phyloP scores from a whole-genome alignment of 2,113 vertebrate species.

The Oenanthe melanoleuca region DNA sequence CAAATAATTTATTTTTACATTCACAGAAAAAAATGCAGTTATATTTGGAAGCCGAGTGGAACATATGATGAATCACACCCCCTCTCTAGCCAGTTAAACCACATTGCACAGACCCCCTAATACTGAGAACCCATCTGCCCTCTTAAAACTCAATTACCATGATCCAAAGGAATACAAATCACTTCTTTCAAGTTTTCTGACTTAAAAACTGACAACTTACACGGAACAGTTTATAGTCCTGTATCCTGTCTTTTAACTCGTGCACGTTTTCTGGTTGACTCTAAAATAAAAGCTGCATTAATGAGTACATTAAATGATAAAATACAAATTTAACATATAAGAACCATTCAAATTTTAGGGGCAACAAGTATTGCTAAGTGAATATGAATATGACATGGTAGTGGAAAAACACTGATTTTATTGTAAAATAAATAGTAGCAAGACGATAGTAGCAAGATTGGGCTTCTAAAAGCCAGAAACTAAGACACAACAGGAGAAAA shows the following conservation, averaged over 20 bases:
- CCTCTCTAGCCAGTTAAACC: not conserved
- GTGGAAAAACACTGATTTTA: not conserved
- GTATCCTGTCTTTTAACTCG: not conserved
- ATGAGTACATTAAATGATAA: not conserved
- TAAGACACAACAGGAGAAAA: not conserved
- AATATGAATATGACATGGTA: not conserved
- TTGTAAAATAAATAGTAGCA: not conserved
- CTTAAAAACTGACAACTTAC: not conserved
- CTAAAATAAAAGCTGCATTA: not conserved
- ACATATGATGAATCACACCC: fast-evolving
- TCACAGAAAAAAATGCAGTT: not conserved
- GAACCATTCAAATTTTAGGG: not conserved
- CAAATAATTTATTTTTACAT: not conserved
- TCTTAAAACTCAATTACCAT: not conserved
- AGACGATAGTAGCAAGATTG: not conserved
- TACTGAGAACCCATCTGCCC: not conserved
- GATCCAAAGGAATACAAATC: not conserved
- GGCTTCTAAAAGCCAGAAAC: not conserved
- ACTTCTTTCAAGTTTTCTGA: not conserved
- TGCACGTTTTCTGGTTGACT: not conserved
- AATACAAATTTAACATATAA: not conserved
- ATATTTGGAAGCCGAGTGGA: not conserved
- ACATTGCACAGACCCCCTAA: not conserved
- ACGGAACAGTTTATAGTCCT: not conserved
- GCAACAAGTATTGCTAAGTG: not conserved